Percentiles rank a stretch among this genome's conserved stretches.
These are phyloP conservation scores for Nomada fabriciana DNA, from an alignment of 2,888 invertebrate genomes.

Conservation along the genomic window DNA sequence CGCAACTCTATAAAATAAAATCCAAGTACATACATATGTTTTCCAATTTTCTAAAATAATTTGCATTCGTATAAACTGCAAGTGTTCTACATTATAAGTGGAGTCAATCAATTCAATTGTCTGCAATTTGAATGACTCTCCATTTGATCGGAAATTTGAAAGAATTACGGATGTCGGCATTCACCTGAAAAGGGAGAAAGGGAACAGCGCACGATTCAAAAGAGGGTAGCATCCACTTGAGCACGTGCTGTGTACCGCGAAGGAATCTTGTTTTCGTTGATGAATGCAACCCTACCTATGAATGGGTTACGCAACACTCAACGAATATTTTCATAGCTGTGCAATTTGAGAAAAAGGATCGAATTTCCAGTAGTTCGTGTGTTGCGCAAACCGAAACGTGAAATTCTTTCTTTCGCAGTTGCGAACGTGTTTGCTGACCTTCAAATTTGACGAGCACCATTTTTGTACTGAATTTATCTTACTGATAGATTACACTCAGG, in stretches of 20 bases:
- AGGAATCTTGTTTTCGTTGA: slow-evolving; percentile 65
- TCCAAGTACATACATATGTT: too few relatives aligned
- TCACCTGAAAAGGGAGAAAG: slow-evolving; percentile 21
- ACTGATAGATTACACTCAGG: too few relatives aligned
- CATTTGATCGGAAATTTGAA: not conserved
- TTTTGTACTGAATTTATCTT: not conserved
- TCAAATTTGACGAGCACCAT: not conserved
- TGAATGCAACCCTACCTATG: slow-evolving; percentile 47
- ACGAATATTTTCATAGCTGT: slow-evolving; percentile 76
- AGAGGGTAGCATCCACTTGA: slow-evolving; percentile 57
- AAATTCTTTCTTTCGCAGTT: slow-evolving; percentile 7
- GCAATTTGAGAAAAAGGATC: slow-evolving; percentile 71
- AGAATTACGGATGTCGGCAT: not conserved
- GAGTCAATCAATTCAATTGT: too few relatives aligned
- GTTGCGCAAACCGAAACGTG: slow-evolving; percentile 18
- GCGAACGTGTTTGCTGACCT: slow-evolving; percentile 1
- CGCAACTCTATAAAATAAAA: too few relatives aligned
- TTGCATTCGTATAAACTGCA: too few relatives aligned
- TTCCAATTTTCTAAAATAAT: too few relatives aligned
- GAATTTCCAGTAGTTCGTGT: slow-evolving; percentile 55
- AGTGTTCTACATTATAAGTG: too few relatives aligned
- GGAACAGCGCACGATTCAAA: slow-evolving; percentile 24
- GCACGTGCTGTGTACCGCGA: slow-evolving; percentile 70
- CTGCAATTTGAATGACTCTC: too few relatives aligned
- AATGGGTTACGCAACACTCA: slow-evolving; percentile 73